phyloP scores from a whole-genome alignment of 2,888 invertebrate species.

The Phengaris alcon region DNA sequence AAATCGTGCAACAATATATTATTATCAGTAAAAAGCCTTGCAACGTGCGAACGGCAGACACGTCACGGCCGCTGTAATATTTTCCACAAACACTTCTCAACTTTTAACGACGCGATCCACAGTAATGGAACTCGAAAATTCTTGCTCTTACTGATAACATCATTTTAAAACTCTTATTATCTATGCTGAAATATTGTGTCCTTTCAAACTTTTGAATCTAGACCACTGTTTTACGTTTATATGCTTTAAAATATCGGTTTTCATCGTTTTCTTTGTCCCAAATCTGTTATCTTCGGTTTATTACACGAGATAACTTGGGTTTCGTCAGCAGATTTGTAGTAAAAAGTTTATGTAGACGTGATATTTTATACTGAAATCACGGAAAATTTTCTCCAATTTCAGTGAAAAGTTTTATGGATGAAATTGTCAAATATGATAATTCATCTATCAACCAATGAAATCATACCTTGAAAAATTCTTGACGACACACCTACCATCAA shows the following conservation, averaged over 20 bases:
- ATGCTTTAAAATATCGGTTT: slow-evolving; percentile 1
- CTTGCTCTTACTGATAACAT: slow-evolving; percentile 13
- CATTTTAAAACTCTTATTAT: slow-evolving; percentile 9
- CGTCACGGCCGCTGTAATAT: slow-evolving; percentile 9
- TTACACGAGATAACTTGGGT: neutral
- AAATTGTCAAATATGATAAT: neutral
- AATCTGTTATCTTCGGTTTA: slow-evolving; percentile 3
- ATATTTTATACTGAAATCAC: neutral
- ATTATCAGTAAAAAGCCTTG: neutral
- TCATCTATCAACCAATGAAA: too few relatives aligned
- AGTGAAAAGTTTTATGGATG: neutral
- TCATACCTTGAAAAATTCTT: too few relatives aligned
- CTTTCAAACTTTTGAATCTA: neutral
- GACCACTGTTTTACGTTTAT: slow-evolving; percentile 2
- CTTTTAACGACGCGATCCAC: slow-evolving; percentile 13
- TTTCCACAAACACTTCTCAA: slow-evolving; percentile 17
- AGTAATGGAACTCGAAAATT: slow-evolving; percentile 12
- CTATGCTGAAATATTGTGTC: slow-evolving; percentile 20
- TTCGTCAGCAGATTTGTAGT: neutral
- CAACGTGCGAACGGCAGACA: neutral
- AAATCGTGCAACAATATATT: neutral
- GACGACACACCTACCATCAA: too few relatives aligned
- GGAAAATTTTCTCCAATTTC: neutral
- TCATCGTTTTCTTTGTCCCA: neutral
- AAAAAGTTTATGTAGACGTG: neutral